These are phyloP conservation scores for Cancer borealis DNA, from an alignment of 2,888 invertebrate species.

Conservation along the genomic window DNA sequence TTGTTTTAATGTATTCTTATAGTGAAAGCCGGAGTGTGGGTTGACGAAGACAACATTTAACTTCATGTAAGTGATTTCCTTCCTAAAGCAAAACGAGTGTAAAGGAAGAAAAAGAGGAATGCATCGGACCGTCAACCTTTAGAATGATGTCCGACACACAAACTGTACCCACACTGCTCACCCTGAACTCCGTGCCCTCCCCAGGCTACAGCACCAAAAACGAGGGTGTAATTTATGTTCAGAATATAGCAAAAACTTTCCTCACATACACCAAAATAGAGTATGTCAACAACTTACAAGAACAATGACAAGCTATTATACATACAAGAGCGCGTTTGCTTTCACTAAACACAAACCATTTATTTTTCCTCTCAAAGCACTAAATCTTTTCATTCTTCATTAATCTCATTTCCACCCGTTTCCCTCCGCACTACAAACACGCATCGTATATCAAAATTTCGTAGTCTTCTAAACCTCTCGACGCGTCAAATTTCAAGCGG, in stretches of 20 bases:
- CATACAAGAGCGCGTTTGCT: background rate
- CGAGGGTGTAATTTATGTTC: background rate
- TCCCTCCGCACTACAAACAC: background rate
- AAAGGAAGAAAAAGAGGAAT: background rate
- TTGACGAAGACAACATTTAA: background rate
- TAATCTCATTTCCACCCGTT: background rate
- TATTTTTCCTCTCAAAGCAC: background rate
- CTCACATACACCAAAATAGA: background rate
- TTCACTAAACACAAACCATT: background rate
- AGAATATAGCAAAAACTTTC: too few relatives aligned
- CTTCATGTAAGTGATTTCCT: background rate
- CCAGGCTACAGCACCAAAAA: background rate
- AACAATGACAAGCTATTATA: background rate
- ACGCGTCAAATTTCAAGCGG: conserved; percentile 14
- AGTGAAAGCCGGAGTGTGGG: background rate
- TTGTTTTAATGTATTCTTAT: background rate
- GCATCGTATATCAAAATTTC: background rate
- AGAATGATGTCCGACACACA: background rate
- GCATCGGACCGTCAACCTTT: background rate
- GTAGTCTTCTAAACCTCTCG: background rate
- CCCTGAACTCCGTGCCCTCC: background rate
- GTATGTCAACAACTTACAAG: background rate
- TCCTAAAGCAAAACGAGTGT: background rate
- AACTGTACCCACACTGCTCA: background rate
- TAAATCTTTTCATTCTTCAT: background rate